Evolutionary conservation across 2,113 vertebrate genomes (phyloP).

Genomic region (Callithrix jacchus): DNA sequence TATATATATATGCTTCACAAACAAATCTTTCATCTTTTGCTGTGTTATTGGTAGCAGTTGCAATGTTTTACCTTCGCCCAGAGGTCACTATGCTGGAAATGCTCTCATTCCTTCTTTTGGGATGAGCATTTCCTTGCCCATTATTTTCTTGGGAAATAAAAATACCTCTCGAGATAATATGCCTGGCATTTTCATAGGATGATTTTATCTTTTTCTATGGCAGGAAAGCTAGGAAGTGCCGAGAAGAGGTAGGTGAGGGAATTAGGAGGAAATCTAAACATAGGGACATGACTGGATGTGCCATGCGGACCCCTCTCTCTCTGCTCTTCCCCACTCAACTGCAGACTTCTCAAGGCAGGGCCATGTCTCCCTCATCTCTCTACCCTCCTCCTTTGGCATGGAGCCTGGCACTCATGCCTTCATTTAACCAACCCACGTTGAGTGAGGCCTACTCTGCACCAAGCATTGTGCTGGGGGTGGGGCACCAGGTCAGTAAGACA

Average conservation of each 20-base stretch:
- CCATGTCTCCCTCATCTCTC: not conserved
- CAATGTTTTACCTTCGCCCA: not conserved
- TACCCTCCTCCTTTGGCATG: not conserved
- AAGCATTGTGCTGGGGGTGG: not conserved
- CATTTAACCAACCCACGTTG: accelerated
- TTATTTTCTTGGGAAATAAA: slow-evolving; percentile 31
- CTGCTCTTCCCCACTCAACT: accelerated
- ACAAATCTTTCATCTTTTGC: not conserved
- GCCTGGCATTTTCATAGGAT: not conserved
- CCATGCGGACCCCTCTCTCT: accelerated
- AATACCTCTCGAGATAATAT: not conserved
- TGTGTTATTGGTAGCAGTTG: not conserved
- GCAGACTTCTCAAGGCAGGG: not conserved
- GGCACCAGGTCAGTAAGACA: not conserved
- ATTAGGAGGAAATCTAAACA: not conserved
- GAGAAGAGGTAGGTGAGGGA: not conserved
- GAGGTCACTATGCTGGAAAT: not conserved
- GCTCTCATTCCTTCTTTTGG: not conserved
- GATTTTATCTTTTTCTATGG: not conserved
- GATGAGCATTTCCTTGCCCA: not conserved
- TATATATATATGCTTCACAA: not conserved
- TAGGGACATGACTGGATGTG: not conserved
- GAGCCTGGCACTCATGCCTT: not conserved
- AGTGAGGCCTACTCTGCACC: not conserved
- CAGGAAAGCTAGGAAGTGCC: not conserved